Evolutionary conservation across 2,888 invertebrate species (phyloP), one percentile per base, ranked within the genome.

Genomic region (Altica lythri): DNA sequence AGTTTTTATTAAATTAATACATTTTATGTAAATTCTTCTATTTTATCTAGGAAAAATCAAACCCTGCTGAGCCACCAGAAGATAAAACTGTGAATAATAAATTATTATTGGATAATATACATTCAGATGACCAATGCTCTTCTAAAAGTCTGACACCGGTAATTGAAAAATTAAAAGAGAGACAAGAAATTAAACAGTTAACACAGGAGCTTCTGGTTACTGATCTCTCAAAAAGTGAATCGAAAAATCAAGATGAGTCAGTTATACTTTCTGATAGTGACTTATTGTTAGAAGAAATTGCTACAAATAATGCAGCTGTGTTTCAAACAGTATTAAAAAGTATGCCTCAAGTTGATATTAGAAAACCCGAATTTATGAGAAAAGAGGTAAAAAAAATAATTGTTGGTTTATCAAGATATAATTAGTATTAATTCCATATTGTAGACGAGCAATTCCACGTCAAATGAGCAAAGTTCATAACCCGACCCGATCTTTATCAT

Each of bases 361-460:
- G 35, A 14, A 55, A 55, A 29, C 18, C 55, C 4, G 79, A 81
- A 55, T 62, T 73, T 62, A 86, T 87, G 76, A 82, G 80, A 68
- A 76, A 78, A 12, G 84, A 88, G 76, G 85, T 85, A 77, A 69
- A 69, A n/a, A n/a, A n/a, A n/a, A n/a, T n/a, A n/a, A n/a, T n/a
- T n/a, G n/a, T n/a, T n/a, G n/a, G n/a, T n/a, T n/a, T n/a, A n/a
- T n/a, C n/a, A n/a, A n/a, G n/a, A n/a, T n/a, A n/a, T n/a, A n/a
- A n/a, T n/a, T n/a, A n/a, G n/a, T n/a, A n/a, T n/a, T n/a, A n/a
- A n/a, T n/a, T n/a, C n/a, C n/a, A n/a, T n/a, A n/a, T n/a, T n/a
- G n/a, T n/a, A n/a, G n/a, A n/a, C n/a, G n/a, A n/a, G n/a, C n/a
- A n/a, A n/a, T n/a, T n/a, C n/a, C n/a, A n/a, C n/a, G n/a, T n/a